Base-by-base conservation (phyloP, 2,888 invertebrate genomes). In the Prosapia bicincta region DNA sequence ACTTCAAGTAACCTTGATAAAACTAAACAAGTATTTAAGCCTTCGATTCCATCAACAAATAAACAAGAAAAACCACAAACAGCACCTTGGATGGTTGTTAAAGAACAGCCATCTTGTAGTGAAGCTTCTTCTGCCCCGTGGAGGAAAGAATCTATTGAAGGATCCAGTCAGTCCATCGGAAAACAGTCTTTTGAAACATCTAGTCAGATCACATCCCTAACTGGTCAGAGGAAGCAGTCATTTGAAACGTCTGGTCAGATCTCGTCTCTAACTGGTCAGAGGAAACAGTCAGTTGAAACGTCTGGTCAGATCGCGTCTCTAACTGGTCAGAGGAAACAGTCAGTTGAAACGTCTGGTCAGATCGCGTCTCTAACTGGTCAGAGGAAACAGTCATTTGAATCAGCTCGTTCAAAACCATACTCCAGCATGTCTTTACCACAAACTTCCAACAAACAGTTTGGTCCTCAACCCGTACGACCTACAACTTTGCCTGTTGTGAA, bases 11-110 rank as follows among this genome's bases (percentile, higher is more conserved):
- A 72, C 30, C 26, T 72, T 3, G 72, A 72, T 32, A 66, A 72
- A 25, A 72, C 72, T 32, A 72, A 72, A 66, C 72, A 72, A 72
- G 72, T 72, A n/a, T 72, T 72, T 25, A 72, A 72, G 32, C 72
- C 72, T 32, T 66, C 67, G 15, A 30, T 67, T 25, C 66, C 72
- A 28, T 20, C 66, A 28, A 20, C 7, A 54, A 54, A 54, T 54
- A 54, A 54, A 54, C 20, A n/a, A 20, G 54, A 20, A 20, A 13
- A 20, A 54, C 20, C 20, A 20, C 54, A 54, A 13, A 38, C 38
- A 54, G 66, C 30, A 25, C 72, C 72, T 25, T 72, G 72, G 72
- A 26, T 30, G 15, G 72, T 72, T 32, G 67, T 72, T 32, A 72
- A 65, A 72, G 72, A 72, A n/a, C 38, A 72, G 6, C 72, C 72